Percentiles rank a stretch among this genome's conserved stretches.
Evolutionary conservation across 1,140 invertebrate species (phyloP).

Genomic region (Asbolus verrucosus): DNA sequence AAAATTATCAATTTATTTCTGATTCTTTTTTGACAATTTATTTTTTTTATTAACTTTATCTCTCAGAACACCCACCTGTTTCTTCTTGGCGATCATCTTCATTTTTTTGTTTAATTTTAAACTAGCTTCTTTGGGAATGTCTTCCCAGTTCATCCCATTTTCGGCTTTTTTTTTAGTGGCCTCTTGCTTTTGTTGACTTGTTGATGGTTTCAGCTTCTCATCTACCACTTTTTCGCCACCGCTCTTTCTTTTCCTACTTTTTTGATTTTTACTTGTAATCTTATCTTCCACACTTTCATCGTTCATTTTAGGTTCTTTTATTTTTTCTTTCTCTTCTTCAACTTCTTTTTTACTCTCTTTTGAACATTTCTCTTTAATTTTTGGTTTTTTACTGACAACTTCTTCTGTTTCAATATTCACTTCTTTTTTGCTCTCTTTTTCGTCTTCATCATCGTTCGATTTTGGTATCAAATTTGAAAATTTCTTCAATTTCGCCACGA

Average conservation of each 20-base stretch:
- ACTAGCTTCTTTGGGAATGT: constrained; percentile 41
- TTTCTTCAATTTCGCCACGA: constrained; percentile 98
- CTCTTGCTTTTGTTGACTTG: too few relatives aligned
- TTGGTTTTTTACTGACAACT: constrained; percentile 41
- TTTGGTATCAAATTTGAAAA: constrained; percentile 86
- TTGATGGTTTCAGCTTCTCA: too few relatives aligned
- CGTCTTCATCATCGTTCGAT: constrained; percentile 60
- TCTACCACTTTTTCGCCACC: too few relatives aligned
- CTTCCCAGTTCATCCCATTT: constrained; percentile 48
- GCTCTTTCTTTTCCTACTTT: too few relatives aligned
- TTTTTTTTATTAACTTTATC: constrained; percentile 45
- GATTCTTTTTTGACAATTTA: constrained; percentile 4
- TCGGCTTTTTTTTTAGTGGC: constrained; percentile 56
- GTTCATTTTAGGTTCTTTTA: too few relatives aligned
- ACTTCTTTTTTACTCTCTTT: too few relatives aligned
- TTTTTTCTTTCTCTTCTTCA: too few relatives aligned
- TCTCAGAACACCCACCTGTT: constrained; percentile 65
- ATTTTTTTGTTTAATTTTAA: constrained; percentile 51
- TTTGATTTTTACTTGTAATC: too few relatives aligned
- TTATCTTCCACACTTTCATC: too few relatives aligned
- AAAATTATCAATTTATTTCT: constrained; percentile 2
- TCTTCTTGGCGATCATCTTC: constrained; percentile 57
- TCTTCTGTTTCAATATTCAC: too few relatives aligned
- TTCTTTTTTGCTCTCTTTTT: constrained; percentile 69
- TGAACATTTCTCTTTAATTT: too few relatives aligned